A percentile compares a stretch with the other conserved stretches of the same genome.
Conservation (phyloP, 1,140 invertebrate species). For the Heterodera schachtii region DNA sequence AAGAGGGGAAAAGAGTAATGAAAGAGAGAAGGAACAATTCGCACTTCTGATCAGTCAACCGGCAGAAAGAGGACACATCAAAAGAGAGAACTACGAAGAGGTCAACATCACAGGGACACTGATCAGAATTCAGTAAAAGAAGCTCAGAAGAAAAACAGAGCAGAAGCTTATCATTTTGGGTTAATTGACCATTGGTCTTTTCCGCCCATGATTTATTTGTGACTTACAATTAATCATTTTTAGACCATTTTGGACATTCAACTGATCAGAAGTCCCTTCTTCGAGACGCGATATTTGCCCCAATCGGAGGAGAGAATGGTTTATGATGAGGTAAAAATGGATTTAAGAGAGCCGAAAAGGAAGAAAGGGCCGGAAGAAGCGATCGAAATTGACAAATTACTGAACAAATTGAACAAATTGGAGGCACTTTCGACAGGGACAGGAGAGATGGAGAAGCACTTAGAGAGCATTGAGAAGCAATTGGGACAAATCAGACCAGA, state of each 20-base stretch:
- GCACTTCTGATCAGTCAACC: constrained; percentile 18
- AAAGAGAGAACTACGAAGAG: constrained; percentile 26
- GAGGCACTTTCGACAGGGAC: constrained; percentile 1
- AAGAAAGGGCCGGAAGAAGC: background rate
- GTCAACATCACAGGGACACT: background rate
- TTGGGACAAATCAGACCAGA: background rate
- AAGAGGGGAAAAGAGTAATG: constrained; percentile 10
- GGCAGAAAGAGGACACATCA: background rate
- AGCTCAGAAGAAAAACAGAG: background rate
- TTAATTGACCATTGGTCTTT: too few relatives aligned
- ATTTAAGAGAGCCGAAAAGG: background rate
- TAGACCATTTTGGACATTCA: constrained; percentile 31
- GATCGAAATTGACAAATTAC: background rate
- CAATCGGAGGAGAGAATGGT: constrained; percentile 14
- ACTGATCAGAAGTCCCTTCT: constrained; percentile 29
- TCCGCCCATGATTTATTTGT: background rate
- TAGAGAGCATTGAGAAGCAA: background rate
- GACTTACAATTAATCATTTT: constrained; percentile 6
- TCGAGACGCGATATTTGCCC: constrained; percentile 27
- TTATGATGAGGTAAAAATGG: constrained; percentile 5
- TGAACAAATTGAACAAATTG: constrained; percentile 24
- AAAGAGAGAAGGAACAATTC: constrained; percentile 3
- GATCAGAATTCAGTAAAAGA: too few relatives aligned
- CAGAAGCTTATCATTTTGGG: background rate
- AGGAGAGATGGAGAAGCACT: background rate